These are phyloP conservation scores for Eupsittula cactorum DNA, from an alignment of 2,113 vertebrate species.

Conservation along the genomic window DNA sequence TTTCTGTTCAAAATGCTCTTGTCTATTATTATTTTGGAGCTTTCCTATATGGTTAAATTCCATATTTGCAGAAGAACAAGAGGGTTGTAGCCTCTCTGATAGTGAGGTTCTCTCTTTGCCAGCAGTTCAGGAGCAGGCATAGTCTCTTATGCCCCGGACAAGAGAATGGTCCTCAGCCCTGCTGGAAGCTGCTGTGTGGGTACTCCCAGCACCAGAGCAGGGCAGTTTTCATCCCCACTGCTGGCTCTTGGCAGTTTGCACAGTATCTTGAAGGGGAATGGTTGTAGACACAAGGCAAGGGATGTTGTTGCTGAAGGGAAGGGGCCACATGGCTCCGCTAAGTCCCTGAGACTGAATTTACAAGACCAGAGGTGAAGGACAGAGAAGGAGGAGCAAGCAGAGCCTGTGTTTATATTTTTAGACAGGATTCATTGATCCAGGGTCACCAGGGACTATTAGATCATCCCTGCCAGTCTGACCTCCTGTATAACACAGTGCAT, in stretches of 20 bases:
- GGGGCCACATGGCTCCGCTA: background rate
- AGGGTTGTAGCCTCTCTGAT: background rate
- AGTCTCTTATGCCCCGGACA: background rate
- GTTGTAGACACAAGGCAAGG: background rate
- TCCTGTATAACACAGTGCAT: background rate
- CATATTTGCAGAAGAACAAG: background rate
- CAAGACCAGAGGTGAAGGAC: background rate
- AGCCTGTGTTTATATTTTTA: constrained; percentile 54
- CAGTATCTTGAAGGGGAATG: background rate
- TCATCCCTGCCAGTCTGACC: constrained; percentile 47
- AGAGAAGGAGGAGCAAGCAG: background rate
- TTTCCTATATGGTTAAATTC: background rate
- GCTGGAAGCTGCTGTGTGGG: background rate
- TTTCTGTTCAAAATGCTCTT: background rate
- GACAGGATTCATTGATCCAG: constrained; percentile 57
- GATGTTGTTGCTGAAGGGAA: background rate
- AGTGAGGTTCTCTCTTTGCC: background rate
- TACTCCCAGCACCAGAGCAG: background rate
- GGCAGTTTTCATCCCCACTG: background rate
- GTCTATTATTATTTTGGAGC: background rate
- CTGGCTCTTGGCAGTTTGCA: background rate
- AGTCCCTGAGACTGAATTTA: background rate
- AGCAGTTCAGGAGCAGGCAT: background rate
- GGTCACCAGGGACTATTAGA: constrained; percentile 60
- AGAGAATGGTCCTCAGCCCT: background rate